phyloP scores from a whole-genome alignment of 1,140 invertebrate species.

The Drosophila subpulchrella region DNA sequence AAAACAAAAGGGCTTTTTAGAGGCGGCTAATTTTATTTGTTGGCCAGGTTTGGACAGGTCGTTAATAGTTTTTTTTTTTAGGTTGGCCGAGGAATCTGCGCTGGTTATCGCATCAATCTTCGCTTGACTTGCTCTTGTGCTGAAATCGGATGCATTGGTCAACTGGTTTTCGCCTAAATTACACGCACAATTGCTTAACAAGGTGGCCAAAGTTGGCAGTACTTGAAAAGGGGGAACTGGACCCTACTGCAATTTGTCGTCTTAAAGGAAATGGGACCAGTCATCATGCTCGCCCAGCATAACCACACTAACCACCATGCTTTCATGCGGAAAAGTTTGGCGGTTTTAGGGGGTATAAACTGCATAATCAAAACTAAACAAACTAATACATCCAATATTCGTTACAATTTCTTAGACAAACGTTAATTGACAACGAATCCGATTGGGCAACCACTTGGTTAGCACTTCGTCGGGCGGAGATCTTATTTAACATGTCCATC shows the following conservation, averaged over 20 bases:
- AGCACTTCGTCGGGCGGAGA: constrained; percentile 43
- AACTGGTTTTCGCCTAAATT: constrained; percentile 49
- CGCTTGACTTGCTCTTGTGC: constrained; percentile 27
- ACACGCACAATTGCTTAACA: constrained; percentile 55
- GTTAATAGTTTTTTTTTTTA: constrained; percentile 45
- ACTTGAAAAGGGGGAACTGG: not conserved
- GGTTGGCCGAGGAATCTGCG: constrained; percentile 35
- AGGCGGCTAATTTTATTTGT: constrained; percentile 48
- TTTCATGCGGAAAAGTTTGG: constrained; percentile 63
- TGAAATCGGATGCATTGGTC: constrained; percentile 34
- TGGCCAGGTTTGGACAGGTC: constrained; percentile 22
- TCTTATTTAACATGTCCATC: constrained; percentile 56
- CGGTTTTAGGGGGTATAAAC: not conserved
- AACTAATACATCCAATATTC: constrained; percentile 28
- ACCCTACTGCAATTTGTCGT: not conserved
- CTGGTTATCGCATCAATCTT: constrained; percentile 50
- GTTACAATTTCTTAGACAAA: constrained; percentile 46
- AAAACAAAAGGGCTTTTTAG: not conserved
- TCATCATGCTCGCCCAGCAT: constrained; percentile 58
- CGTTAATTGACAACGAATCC: constrained; percentile 36
- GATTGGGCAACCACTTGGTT: constrained; percentile 49
- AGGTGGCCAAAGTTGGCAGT: constrained; percentile 11
- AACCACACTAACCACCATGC: constrained; percentile 20
- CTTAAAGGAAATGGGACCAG: constrained; percentile 23
- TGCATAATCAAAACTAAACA: constrained; percentile 55